Conservation (phyloP, 2,113 vertebrate genomes). For the Seriola quinqueradiata region DNA sequence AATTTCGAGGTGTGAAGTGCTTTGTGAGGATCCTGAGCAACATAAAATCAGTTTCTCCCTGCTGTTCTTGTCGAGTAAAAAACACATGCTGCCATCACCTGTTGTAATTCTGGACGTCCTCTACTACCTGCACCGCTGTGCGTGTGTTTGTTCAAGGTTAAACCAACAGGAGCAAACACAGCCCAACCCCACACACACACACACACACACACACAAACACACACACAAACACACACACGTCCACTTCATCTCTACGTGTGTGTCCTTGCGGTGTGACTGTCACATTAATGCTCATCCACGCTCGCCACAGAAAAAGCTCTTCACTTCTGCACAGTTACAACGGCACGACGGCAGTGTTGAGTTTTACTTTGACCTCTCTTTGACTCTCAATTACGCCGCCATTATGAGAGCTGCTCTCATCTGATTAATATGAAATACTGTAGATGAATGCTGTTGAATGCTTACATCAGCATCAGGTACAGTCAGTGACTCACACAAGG, state of each 20-base stretch:
- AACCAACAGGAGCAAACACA: slow-evolving; percentile 31
- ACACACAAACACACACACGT: slow-evolving; percentile 23
- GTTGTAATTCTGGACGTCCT: slow-evolving; percentile 52
- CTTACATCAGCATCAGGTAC: not conserved
- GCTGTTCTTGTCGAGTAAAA: slow-evolving; percentile 37
- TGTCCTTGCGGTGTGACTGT: slow-evolving; percentile 43
- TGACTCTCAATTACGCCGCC: slow-evolving; percentile 20
- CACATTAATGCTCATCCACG: slow-evolving; percentile 30
- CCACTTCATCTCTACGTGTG: not conserved
- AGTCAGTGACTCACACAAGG: not conserved
- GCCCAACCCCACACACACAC: slow-evolving; percentile 9
- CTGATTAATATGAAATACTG: slow-evolving; percentile 4
- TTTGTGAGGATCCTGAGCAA: not conserved
- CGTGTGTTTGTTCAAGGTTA: slow-evolving; percentile 58
- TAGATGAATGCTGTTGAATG: not conserved
- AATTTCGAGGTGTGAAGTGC: slow-evolving; percentile 20
- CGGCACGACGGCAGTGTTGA: not conserved
- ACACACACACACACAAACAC: slow-evolving; percentile 27
- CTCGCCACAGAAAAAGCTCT: not conserved
- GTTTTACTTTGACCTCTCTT: slow-evolving; percentile 39
- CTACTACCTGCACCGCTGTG: slow-evolving; percentile 37
- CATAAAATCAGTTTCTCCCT: slow-evolving; percentile 18
- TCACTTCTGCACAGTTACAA: slow-evolving; percentile 13
- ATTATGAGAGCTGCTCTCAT: slow-evolving; percentile 28
- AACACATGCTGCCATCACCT: slow-evolving; percentile 16